These are phyloP conservation scores for Sturnus vulgaris DNA, from an alignment of 2,113 vertebrate species.

Conservation along the genomic window DNA sequence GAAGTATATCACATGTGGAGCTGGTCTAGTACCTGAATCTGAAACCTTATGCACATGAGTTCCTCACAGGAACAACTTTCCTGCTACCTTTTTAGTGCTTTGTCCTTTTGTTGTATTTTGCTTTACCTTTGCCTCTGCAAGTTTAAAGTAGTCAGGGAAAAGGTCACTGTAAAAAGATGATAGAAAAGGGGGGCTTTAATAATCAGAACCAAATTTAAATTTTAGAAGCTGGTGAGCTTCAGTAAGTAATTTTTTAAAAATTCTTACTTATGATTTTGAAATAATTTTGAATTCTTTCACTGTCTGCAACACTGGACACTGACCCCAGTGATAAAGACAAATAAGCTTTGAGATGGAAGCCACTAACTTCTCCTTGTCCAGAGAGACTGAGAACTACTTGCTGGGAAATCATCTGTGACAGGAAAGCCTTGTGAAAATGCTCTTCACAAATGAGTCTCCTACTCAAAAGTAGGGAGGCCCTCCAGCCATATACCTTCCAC, in stretches of 20 bases:
- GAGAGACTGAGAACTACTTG: background rate
- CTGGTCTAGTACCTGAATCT: background rate
- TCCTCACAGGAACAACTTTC: background rate
- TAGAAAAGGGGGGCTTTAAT: accelerated
- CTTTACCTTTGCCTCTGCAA: too few species aligned
- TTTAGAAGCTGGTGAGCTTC: background rate
- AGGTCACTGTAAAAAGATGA: background rate
- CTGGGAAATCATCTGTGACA: background rate
- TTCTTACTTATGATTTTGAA: background rate
- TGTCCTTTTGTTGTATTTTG: background rate
- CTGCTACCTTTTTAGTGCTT: background rate
- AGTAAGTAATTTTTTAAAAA: background rate
- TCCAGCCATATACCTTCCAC: background rate
- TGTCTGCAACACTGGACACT: background rate
- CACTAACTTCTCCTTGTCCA: background rate
- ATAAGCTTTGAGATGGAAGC: background rate
- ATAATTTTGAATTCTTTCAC: background rate
- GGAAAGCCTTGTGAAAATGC: background rate
- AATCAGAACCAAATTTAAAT: background rate
- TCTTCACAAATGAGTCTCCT: background rate
- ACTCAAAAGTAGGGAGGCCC: background rate
- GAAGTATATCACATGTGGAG: background rate
- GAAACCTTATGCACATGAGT: background rate
- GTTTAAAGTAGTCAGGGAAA: background rate
- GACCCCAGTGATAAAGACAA: background rate